These are phyloP conservation scores for Acanthochromis polyacanthus DNA, from an alignment of 2,113 vertebrate species.

Conservation along the genomic window DNA sequence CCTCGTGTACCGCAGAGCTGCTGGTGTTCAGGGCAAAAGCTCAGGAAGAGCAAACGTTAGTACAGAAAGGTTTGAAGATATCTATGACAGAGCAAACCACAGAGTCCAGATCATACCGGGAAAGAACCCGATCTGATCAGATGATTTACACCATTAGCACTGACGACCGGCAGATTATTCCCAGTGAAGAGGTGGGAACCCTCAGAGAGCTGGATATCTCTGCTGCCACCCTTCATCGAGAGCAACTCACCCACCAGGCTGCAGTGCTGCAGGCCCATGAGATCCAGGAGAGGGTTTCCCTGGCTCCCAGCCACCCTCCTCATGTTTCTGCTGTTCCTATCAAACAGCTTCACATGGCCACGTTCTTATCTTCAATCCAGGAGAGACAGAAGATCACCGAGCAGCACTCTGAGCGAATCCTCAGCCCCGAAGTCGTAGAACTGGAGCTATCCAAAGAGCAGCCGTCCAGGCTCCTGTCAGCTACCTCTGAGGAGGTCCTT, in stretches of 20 bases:
- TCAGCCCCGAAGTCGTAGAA: slow-evolving; percentile 76
- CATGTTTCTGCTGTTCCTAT: slow-evolving; percentile 59
- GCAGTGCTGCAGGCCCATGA: slow-evolving; percentile 79
- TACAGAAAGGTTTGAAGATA: slow-evolving; percentile 70
- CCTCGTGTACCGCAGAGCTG: slow-evolving; percentile 85
- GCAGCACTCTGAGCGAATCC: slow-evolving; percentile 80
- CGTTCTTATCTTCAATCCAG: slow-evolving; percentile 79
- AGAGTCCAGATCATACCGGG: slow-evolving; percentile 70
- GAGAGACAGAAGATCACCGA: slow-evolving; percentile 81
- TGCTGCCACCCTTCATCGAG: slow-evolving; percentile 75
- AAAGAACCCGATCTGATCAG: slow-evolving; percentile 67
- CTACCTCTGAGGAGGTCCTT: slow-evolving; percentile 76
- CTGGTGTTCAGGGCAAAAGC: slow-evolving; percentile 72
- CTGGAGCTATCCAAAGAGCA: slow-evolving; percentile 65
- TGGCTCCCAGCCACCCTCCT: slow-evolving; percentile 49
- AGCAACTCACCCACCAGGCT: slow-evolving; percentile 78
- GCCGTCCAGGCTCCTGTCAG: slow-evolving; percentile 65
- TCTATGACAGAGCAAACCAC: slow-evolving; percentile 69
- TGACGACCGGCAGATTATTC: slow-evolving; percentile 76
- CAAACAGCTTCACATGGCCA: slow-evolving; percentile 67
- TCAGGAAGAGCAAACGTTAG: slow-evolving; percentile 56
- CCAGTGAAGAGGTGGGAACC: slow-evolving; percentile 77
- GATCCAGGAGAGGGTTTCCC: slow-evolving; percentile 72
- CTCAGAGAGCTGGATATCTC: slow-evolving; percentile 73
- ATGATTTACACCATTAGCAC: slow-evolving; percentile 82